Percentiles rank a stretch among this genome's conserved stretches.
Conservation (phyloP, 2,888 invertebrate species). For the Standfussiana lucernea region DNA sequence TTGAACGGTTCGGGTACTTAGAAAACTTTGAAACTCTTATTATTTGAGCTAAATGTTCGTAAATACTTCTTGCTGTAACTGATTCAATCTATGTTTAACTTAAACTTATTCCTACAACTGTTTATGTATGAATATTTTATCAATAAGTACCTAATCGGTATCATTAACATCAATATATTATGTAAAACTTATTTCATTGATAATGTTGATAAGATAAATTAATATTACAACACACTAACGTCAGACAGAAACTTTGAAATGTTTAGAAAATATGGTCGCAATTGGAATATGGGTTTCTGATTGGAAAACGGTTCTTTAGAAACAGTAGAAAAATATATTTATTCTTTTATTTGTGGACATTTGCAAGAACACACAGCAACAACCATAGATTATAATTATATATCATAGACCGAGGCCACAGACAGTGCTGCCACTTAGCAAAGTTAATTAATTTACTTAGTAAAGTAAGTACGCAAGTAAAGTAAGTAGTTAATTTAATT, state of each 20-base stretch:
- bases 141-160: conserved; percentile 38
- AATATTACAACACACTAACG: conserved; percentile 8
- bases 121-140: conserved; percentile 55
- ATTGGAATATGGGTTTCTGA: no score
- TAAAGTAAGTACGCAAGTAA: no score
- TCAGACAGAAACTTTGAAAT: background rate
- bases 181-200: conserved; percentile 29
- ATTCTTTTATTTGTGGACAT: no score
- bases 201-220: conserved; percentile 28
- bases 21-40: background rate
- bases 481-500: no score
- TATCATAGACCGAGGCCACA: no score
- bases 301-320: no score
- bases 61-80: background rate
- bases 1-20: background rate
- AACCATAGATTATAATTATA: no score
- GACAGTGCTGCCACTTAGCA: no score
- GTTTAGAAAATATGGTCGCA: background rate
- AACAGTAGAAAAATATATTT: no score
- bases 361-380: no score
- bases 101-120: background rate
- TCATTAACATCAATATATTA: conserved; percentile 33
- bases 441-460: no score
- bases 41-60: background rate
- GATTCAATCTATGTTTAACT: background rate